Evolutionary conservation across 2,113 vertebrate species (phyloP), one percentile per base, ranked within the genome.

Genomic region (Bubo scandiacus): DNA sequence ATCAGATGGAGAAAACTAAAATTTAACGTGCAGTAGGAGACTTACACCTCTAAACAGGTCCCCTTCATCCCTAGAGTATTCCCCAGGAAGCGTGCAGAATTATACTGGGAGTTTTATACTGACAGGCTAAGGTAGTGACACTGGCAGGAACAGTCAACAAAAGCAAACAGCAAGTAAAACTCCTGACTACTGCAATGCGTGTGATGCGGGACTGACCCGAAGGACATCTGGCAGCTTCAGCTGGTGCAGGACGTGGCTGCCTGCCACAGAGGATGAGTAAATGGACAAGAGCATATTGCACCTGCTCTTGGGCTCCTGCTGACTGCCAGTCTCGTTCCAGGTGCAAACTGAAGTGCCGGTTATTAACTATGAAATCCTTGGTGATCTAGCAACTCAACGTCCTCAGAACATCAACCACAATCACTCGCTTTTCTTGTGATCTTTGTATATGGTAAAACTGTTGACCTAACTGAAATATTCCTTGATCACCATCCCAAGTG

Each of bases 211-310:
- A 94, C 62, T 95, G 92, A 94, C 90, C 88, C 51, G 3, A 85
- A 94, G 93, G 91, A 95, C 86, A 93, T 73, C 92, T 96, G 92
- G 90, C 96, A 96, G 82, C 82, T 94, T 88, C 80, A 94, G 87
- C 87, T 95, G 92, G 80, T 93, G 92, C 95, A 96, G 86, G 83
- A 95, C 15, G 7, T 95, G 89, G 96, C 93, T 97, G 88, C 75
- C 79, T 97, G 94, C 95, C 94, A 96, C 3, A 52, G 81, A 92
- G 82, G 80, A 91, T 92, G 86, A 94, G 58, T 49, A 90, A 91
- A 88, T 73, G 89, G 94, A 94, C 92, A 81, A 93, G 91, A 95
- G 92, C 90, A 92, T 91, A 85, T 66, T 91, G 94, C 94, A 94
- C 91, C 96, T 94, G 95, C 87, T 92, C 88, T 85, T 81, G 92